These are phyloP conservation scores for Bufo bufo DNA, from an alignment of 2,113 vertebrate species.

Conservation along the genomic window DNA sequence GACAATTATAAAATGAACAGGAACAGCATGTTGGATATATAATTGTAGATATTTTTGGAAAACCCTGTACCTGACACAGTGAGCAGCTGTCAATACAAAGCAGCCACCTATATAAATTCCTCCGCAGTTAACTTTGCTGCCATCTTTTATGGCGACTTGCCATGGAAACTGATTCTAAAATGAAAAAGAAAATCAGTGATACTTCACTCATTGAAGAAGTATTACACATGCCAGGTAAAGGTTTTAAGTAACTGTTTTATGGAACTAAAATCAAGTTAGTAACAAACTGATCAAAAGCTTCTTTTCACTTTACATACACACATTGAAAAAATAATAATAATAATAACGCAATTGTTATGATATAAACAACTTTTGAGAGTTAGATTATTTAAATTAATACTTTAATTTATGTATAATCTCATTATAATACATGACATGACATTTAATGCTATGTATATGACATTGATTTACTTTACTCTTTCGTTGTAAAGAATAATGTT, in stretches of 20 bases:
- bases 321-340: too few species aligned
- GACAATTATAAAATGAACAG: too few species aligned
- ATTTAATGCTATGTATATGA: too few species aligned
- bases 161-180: slow-evolving; percentile 90
- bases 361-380: too few species aligned
- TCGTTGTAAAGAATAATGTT: too few species aligned
- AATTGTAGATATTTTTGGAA: background rate
- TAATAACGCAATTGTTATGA: too few species aligned
- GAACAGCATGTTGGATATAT: too few species aligned
- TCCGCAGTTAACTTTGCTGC: slow-evolving; percentile 76
- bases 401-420: too few species aligned
- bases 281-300: background rate
- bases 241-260: background rate
- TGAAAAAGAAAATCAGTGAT: slow-evolving; percentile 17
- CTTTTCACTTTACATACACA: too few species aligned
- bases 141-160: slow-evolving; percentile 84
- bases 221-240: background rate
- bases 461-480: too few species aligned
- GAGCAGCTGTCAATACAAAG: slow-evolving; percentile 93
- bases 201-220: background rate
- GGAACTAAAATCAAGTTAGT: background rate
- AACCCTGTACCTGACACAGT: slow-evolving; percentile 85
- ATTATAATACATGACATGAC: too few species aligned
- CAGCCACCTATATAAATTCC: slow-evolving; percentile 91
- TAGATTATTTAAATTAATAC: too few species aligned